Evolutionary conservation across 2,113 vertebrate genomes (phyloP).

Genomic region (Pedionomus torquatus): DNA sequence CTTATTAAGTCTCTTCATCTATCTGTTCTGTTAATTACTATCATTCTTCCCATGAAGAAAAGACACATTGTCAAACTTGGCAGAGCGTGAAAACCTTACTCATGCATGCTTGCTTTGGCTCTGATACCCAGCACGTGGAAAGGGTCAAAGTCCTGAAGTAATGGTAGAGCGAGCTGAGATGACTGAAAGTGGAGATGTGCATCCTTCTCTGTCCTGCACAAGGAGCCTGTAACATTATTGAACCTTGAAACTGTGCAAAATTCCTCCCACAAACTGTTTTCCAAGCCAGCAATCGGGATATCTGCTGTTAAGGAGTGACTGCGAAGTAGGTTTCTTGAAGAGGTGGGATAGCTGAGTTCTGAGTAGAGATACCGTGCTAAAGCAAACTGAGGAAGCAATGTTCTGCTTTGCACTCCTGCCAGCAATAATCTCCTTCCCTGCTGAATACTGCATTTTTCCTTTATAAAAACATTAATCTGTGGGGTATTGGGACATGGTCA

Average conservation of each 20-base stretch:
- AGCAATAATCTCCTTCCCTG: slow-evolving; percentile 51
- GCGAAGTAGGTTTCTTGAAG: background rate
- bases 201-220: background rate
- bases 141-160: background rate
- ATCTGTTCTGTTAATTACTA: background rate
- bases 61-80: background rate
- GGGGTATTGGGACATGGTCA: slow-evolving; percentile 49
- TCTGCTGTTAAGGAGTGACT: background rate
- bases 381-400: background rate
- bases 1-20: background rate
- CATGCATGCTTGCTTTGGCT: background rate
- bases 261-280: background rate
- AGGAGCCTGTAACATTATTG: background rate
- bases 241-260: background rate
- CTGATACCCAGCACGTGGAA: background rate
- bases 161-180: background rate
- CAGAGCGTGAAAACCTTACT: background rate
- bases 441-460: slow-evolving; percentile 57
- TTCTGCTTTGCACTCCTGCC: slow-evolving; percentile 26
- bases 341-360: background rate
- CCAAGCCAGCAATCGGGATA: background rate
- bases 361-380: background rate
- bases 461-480: slow-evolving; percentile 64
- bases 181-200: background rate
- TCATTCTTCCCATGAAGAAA: slow-evolving; percentile 9